Conservation (phyloP, 2,113 vertebrate genomes). For the Eretmodus cyanostictus region DNA sequence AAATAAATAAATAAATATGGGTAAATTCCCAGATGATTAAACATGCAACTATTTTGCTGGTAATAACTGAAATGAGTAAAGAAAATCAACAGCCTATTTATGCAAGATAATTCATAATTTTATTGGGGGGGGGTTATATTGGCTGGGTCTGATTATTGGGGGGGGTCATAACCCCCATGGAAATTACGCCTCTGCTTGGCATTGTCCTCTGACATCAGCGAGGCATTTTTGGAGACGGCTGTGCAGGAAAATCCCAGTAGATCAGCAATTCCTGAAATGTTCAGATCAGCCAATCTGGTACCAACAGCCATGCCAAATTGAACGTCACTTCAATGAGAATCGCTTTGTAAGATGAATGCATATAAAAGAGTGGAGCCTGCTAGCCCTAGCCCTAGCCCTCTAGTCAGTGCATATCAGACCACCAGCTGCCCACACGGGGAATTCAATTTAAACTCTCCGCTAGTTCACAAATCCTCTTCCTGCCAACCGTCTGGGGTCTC, state of each 20-base stretch:
- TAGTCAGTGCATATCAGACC: conserved; percentile 4
- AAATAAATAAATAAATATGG: background rate
- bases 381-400: background rate
- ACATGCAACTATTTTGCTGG: background rate
- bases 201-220: background rate
- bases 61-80: background rate
- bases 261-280: background rate
- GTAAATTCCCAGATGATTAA: background rate
- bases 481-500: background rate
- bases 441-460: background rate
- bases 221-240: accelerated
- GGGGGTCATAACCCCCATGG: background rate
- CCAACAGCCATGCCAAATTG: background rate
- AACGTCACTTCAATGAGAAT: background rate
- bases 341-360: background rate
- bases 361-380: conserved; percentile 1
- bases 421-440: background rate
- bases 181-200: background rate
- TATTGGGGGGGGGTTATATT: background rate
- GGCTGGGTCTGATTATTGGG: background rate
- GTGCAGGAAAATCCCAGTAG: background rate
- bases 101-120: background rate
- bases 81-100: background rate
- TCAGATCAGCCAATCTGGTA: background rate
- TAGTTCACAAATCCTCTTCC: background rate